Evolutionary conservation across 2,113 vertebrate species (phyloP).

Genomic region (Meles meles): DNA sequence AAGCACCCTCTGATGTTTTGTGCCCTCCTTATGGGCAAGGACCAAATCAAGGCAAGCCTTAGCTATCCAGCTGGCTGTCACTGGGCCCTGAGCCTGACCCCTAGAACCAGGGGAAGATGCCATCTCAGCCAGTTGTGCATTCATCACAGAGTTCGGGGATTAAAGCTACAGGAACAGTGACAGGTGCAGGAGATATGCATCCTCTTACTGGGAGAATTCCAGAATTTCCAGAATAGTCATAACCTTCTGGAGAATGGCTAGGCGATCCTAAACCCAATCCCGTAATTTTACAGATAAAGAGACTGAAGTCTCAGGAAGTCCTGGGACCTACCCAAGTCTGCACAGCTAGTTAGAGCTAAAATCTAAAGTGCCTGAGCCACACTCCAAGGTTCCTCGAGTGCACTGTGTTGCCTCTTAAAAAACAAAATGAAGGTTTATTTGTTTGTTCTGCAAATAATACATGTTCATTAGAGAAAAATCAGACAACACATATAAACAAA

Average conservation of each 20-base stretch:
- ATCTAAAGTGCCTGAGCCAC: neutral
- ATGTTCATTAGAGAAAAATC: neutral
- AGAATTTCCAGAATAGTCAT: neutral
- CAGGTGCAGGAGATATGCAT: neutral
- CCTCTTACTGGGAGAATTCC: neutral
- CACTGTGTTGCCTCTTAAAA: neutral
- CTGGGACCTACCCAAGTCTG: neutral
- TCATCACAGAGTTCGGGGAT: neutral
- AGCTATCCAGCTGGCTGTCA: neutral
- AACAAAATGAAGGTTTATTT: neutral
- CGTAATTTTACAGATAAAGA: neutral
- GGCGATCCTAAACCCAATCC: neutral
- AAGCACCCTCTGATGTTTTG: neutral
- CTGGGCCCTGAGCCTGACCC: neutral
- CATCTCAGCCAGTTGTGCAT: rapidly evolving
- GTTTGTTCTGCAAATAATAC: neutral
- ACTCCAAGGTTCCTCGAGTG: neutral
- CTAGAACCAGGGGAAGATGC: neutral
- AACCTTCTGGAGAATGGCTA: neutral
- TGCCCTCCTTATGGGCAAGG: neutral
- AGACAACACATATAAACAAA: neutral
- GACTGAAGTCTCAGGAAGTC: neutral
- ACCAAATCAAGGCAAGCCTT: neutral
- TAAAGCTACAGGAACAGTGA: neutral
- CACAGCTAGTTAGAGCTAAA: neutral